These are phyloP conservation scores for Pantherophis alleghaniensis DNA, from an alignment of 2,797 vertebrate species.

Conservation along the genomic window DNA sequence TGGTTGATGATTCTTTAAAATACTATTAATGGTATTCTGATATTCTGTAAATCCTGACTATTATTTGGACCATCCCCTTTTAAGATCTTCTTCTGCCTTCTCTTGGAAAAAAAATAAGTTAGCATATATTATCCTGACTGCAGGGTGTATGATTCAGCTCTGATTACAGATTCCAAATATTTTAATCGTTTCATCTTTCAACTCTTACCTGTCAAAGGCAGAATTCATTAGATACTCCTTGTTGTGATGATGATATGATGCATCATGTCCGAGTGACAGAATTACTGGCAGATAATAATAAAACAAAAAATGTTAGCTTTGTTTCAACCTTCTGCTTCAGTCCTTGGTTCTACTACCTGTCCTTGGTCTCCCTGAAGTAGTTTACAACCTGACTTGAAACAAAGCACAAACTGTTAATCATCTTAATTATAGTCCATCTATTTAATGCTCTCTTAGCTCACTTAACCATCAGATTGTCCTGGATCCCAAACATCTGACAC, in stretches of 20 bases:
- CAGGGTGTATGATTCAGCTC: slow-evolving; percentile 20
- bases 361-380: slow-evolving; percentile 44
- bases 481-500: background rate
- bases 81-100: background rate
- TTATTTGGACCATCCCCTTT: slow-evolving; percentile 8
- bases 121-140: slow-evolving; percentile 24
- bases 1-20: background rate
- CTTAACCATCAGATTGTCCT: background rate
- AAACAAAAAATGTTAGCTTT: slow-evolving; percentile 33
- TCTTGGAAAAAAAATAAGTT: background rate
- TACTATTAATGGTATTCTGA: background rate
- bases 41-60: background rate
- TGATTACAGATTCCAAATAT: slow-evolving; percentile 38
- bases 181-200: slow-evolving; percentile 42
- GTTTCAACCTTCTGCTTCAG: slow-evolving; percentile 42
- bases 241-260: slow-evolving; percentile 22
- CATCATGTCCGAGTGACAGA: slow-evolving; percentile 40
- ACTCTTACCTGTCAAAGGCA: slow-evolving; percentile 45
- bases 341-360: slow-evolving; percentile 35
- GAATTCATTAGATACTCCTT: slow-evolving; percentile 47
- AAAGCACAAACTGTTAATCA: slow-evolving; percentile 48
- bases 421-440: slow-evolving; percentile 19
- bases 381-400: slow-evolving; percentile 40
- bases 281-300: slow-evolving; percentile 60
- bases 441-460: background rate